Percentiles rank a stretch among this genome's conserved stretches.
Evolutionary conservation across 1,140 invertebrate genomes (phyloP).

Genomic region (Achatina immaculata): DNA sequence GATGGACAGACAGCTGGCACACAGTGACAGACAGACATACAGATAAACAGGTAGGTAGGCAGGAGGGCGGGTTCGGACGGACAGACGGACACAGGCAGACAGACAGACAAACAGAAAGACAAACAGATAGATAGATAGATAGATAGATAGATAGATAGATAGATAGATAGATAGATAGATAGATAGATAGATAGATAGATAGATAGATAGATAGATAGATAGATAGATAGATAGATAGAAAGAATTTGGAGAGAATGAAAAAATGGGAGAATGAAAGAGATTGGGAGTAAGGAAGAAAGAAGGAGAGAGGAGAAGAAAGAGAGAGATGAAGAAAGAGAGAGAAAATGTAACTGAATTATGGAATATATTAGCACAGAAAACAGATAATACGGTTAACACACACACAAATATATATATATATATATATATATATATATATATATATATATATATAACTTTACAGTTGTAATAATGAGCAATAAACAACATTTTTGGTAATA

Average conservation of each 20-base stretch:
- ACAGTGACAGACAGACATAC: no score
- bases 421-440: no score
- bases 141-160: background rate
- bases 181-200: background rate
- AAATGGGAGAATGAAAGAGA: background rate
- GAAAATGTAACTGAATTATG: no score
- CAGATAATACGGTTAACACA: no score
- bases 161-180: background rate
- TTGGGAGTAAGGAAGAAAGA: background rate
- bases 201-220: background rate
- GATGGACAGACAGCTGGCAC: no score
- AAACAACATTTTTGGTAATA: no score
- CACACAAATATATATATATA: no score
- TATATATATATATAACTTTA: no score
- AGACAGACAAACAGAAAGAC: background rate
- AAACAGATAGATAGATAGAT: background rate
- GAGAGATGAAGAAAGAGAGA: background rate
- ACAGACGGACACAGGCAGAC: background rate
- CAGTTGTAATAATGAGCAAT: no score
- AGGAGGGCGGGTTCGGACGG: no score
- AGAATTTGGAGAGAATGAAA: background rate
- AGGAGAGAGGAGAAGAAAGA: background rate
- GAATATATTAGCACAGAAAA: no score
- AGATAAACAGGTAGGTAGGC: no score
- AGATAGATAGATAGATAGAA: background rate